Base-by-base conservation (phyloP, 2,113 vertebrate species). In the Atractosteus spatula region DNA sequence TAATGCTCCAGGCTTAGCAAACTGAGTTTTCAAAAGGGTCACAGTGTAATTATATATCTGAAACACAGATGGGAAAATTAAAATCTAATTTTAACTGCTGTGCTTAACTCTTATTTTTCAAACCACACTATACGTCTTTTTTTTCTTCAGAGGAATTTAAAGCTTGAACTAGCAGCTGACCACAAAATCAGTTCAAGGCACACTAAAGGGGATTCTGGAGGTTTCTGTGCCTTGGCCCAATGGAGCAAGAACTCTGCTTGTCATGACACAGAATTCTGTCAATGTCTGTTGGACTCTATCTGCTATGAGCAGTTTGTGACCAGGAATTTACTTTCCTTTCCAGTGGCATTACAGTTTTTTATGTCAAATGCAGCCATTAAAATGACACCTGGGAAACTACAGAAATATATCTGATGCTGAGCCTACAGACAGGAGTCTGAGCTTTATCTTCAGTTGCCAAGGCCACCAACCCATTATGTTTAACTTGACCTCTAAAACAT, bases 251-350 rank as follows among this genome's bases (percentile, higher is more conserved):
- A 76, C 84, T 88, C 84, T 82, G 83, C 87, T 87, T 88, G 84
- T 86, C 88, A 84, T 80, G 78, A 85, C 85, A 83, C 81, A 90
- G 89, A 85, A 85, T 80, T 81, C 81, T 73, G 77, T 79, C 77
- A 85, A 87, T 86, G 87, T 89, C 82, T 88, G 74, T 69, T 73
- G 82, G 84, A 83, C 80, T 76, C 76, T 87, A 87, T 88, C 84
- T 89, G 88, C 81, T 77, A 80, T 76, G 79, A 88, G 82, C 84
- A 87, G 86, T 90, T 86, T 89, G 87, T 80, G 79, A 84, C 76
- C 72, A 77, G 73, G 80, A 83, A 82, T 81, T 7, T 51, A 2
- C 47, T 10, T 51, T 10, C 10, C 47, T 51, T 10, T 51, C 47
- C 47, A 51, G 47, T 10, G 47, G 47, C 10, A 51, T 7, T 51